phyloP scores from a whole-genome alignment of 2,888 invertebrate genomes.

The Calameuta idolon region DNA sequence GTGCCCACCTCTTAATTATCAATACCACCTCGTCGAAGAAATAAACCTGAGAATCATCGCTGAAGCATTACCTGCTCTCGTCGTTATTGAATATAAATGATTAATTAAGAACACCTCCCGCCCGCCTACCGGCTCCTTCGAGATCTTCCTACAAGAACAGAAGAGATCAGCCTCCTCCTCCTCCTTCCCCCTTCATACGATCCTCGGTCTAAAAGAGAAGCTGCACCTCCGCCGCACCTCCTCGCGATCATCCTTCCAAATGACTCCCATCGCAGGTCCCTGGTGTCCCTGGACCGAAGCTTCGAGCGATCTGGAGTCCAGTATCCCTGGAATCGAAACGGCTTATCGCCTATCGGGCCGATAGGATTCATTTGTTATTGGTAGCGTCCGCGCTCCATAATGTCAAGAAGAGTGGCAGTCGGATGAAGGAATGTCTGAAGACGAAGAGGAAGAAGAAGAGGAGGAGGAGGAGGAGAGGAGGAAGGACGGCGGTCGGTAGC shows the following conservation, averaged over 20 bases:
- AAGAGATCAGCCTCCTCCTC: no score
- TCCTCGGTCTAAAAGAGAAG: no score
- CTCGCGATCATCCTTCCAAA: no score
- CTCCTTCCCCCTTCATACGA: no score
- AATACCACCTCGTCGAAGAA: constrained; percentile 46
- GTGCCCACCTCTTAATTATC: constrained; percentile 45
- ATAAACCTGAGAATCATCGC: constrained; percentile 54
- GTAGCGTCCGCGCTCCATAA: constrained; percentile 30
- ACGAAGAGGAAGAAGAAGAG: constrained; percentile 37
- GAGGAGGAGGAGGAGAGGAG: no score
- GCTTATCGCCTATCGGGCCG: background rate
- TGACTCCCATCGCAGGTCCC: no score
- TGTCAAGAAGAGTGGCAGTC: constrained; percentile 53
- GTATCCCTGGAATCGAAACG: constrained; percentile 11
- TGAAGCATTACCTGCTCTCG: constrained; percentile 41
- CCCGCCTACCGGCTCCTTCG: constrained; percentile 40
- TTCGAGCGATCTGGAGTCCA: background rate
- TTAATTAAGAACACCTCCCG: constrained; percentile 52
- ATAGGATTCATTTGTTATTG: constrained; percentile 11
- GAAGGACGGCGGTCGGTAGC: background rate
- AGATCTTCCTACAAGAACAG: constrained; percentile 15
- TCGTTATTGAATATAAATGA: constrained; percentile 55
- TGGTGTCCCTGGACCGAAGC: no score
- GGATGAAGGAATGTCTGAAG: constrained; percentile 60
- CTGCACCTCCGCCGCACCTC: no score